phyloP scores from a whole-genome alignment of 2,888 invertebrate genomes.

The Acanthosoma haemorrhoidale region DNA sequence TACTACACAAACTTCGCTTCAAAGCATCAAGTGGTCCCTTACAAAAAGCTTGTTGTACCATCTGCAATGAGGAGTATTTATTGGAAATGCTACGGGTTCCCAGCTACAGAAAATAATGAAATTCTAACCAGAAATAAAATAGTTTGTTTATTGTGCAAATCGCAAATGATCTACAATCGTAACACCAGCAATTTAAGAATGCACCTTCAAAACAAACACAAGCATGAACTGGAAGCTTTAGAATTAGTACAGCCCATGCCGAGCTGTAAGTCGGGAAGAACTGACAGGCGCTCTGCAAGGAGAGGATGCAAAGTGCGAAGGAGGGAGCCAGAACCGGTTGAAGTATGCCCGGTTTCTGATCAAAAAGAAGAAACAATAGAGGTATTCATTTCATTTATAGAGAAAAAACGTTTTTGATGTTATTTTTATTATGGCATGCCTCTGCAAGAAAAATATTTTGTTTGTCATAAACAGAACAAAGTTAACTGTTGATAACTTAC shows the following conservation, averaged over 20 bases:
- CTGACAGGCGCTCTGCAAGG: conserved; percentile 43
- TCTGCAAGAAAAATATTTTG: too few species aligned
- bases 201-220: conserved; percentile 51
- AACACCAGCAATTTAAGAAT: conserved; percentile 52
- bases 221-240: conserved; percentile 29
- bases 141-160: conserved; percentile 50
- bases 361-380: conserved; percentile 21
- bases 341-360: not conserved
- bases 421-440: too few species aligned
- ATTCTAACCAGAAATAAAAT: conserved; percentile 46
- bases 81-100: conserved; percentile 52
- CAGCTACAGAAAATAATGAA: conserved; percentile 47
- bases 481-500: too few species aligned
- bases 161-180: conserved; percentile 50
- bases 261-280: conserved; percentile 24
- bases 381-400: too few species aligned
- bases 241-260: conserved; percentile 31
- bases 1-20: not conserved
- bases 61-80: conserved; percentile 51
- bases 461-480: too few species aligned
- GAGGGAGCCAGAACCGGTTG: not conserved
- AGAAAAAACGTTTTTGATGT: too few species aligned
- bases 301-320: conserved; percentile 40
- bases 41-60: conserved; percentile 50
- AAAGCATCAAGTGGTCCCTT: conserved; percentile 41